These are phyloP conservation scores for Heterodera schachtii DNA, from an alignment of 1,140 invertebrate genomes.

Conservation along the genomic window DNA sequence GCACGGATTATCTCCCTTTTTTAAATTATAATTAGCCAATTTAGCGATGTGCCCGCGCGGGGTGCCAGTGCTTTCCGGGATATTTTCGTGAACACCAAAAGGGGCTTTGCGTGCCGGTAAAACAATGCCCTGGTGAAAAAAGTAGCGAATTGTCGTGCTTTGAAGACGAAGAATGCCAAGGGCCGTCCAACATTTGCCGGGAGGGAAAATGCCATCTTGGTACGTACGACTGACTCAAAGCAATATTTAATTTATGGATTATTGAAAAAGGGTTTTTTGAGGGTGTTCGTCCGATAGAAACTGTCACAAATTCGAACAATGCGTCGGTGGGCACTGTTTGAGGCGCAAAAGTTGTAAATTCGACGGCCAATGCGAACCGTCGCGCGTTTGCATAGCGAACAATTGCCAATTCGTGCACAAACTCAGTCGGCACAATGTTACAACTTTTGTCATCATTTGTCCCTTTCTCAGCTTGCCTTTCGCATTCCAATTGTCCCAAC, in stretches of 20 bases:
- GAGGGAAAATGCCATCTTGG: not conserved
- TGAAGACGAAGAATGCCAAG: not conserved
- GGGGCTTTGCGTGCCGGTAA: not conserved
- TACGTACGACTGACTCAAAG: not conserved
- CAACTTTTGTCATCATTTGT: not conserved
- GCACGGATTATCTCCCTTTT: not conserved
- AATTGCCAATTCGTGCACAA: not conserved
- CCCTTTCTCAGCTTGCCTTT: not conserved
- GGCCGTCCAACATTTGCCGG: not conserved
- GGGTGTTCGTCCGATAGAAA: not conserved
- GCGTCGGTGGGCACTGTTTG: not conserved
- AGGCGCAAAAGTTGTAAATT: not conserved
- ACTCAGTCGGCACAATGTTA: not conserved
- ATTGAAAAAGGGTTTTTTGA: too few relatives aligned
- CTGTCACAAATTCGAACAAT: not conserved
- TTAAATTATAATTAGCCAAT: not conserved
- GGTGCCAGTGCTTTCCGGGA: not conserved
- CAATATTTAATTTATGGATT: too few relatives aligned
- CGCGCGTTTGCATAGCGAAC: not conserved
- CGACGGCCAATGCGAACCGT: not conserved
- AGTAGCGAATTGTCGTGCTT: not conserved
- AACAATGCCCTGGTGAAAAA: not conserved
- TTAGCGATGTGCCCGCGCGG: not conserved
- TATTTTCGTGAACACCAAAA: constrained; percentile 4
- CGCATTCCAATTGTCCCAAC: not conserved